Percentiles rank a stretch among this genome's conserved stretches.
These are phyloP conservation scores for Colistium nudipinnis DNA, from an alignment of 2,113 vertebrate genomes.

Conservation along the genomic window DNA sequence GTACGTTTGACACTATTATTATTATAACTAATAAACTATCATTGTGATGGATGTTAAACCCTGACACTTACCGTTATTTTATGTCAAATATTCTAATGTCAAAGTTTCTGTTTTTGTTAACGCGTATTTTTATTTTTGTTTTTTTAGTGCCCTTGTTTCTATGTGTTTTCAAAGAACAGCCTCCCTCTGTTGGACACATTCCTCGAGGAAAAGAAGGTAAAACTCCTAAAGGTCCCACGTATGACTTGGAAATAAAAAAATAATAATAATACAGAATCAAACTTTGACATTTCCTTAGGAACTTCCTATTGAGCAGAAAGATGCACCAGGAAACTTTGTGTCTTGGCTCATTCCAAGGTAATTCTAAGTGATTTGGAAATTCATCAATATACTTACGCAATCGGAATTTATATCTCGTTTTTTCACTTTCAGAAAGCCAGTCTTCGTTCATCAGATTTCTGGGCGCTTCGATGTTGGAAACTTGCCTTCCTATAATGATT, in stretches of 20 bases:
- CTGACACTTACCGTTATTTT: too few species aligned
- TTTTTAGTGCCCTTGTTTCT: slow-evolving; percentile 85
- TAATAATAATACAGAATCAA: too few species aligned
- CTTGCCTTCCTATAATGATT: slow-evolving; percentile 79
- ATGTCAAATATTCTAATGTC: background rate
- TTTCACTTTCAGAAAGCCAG: slow-evolving; percentile 72
- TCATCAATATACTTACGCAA: background rate
- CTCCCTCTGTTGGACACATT: slow-evolving; percentile 80
- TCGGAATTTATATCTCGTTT: background rate
- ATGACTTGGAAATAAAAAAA: background rate
- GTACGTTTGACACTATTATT: slow-evolving; percentile 75
- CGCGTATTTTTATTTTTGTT: background rate
- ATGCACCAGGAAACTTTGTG: slow-evolving; percentile 84
- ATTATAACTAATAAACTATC: too few species aligned
- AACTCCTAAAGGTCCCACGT: background rate
- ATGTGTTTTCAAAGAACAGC: slow-evolving; percentile 77
- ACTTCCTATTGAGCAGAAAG: slow-evolving; percentile 75
- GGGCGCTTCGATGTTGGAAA: slow-evolving; percentile 86
- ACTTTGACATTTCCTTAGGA: slow-evolving; percentile 54
- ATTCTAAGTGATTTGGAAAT: background rate
- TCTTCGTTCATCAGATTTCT: slow-evolving; percentile 77
- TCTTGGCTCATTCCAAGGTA: slow-evolving; percentile 84
- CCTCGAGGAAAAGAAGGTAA: slow-evolving; percentile 83
- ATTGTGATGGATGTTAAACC: too few species aligned
- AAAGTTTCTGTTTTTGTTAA: too few species aligned